Evolutionary conservation across 1,140 invertebrate genomes (phyloP).

Genomic region (Marisa cornuarietis): DNA sequence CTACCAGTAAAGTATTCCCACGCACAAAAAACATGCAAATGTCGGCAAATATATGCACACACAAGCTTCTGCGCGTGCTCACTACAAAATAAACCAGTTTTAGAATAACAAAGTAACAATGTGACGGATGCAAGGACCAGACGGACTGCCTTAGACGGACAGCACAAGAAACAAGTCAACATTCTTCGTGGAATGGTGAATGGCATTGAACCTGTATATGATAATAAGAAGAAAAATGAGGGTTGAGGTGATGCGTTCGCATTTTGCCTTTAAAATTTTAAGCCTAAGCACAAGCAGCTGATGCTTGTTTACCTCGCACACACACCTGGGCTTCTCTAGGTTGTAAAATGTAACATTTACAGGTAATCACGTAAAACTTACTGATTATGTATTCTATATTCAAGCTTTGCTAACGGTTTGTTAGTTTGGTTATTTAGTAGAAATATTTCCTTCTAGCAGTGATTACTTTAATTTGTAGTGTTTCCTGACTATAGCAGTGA

Average conservation of each 20-base stretch:
- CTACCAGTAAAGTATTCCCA: background rate
- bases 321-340: too few species aligned
- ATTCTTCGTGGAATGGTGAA: background rate
- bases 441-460: too few species aligned
- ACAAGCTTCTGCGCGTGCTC: background rate
- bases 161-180: background rate
- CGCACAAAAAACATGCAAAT: background rate
- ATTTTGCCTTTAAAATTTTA: too few species aligned
- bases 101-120: background rate
- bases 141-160: background rate
- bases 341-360: too few species aligned
- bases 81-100: background rate
- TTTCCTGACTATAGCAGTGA: too few species aligned
- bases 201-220: background rate
- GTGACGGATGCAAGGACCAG: background rate
- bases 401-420: too few species aligned
- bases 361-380: too few species aligned
- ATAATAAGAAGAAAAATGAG: background rate
- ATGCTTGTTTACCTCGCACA: too few species aligned
- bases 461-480: too few species aligned
- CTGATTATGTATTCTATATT: too few species aligned
- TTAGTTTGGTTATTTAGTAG: too few species aligned
- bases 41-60: background rate
- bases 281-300: too few species aligned
- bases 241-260: background rate